Percentiles rank a stretch among this genome's conserved stretches.
Conservation (phyloP, 1,140 invertebrate species). For the Mesaphorura yosii region DNA sequence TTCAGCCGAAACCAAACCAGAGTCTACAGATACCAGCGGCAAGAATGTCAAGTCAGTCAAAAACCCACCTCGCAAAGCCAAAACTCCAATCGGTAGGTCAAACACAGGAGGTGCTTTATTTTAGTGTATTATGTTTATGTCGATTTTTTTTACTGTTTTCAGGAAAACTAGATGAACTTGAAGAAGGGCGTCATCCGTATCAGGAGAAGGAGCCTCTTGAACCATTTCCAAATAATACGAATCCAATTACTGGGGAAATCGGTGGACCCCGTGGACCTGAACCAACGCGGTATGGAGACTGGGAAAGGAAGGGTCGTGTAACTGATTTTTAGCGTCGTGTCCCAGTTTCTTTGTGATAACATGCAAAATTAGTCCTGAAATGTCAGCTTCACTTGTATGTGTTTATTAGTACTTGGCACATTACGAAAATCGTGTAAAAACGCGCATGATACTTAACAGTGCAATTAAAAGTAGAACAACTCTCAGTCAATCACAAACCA, state of each 20-base stretch:
- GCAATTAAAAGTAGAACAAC: too few species aligned
- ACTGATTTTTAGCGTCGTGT: slow-evolving; percentile 84
- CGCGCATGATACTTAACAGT: too few species aligned
- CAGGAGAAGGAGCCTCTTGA: slow-evolving; percentile 74
- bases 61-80: not conserved
- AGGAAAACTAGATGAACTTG: slow-evolving; percentile 54
- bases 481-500: too few species aligned
- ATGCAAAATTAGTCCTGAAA: not conserved
- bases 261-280: slow-evolving; percentile 92
- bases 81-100: not conserved
- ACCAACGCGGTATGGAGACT: slow-evolving; percentile 97
- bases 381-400: too few species aligned
- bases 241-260: slow-evolving; percentile 86
- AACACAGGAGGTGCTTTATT: not conserved
- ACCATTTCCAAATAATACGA: slow-evolving; percentile 73
- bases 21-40: too few species aligned
- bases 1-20: too few species aligned
- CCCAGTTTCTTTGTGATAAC: too few species aligned
- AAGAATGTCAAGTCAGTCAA: too few species aligned
- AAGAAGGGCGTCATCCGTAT: slow-evolving; percentile 56
- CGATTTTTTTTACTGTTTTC: not conserved
- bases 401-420: too few species aligned
- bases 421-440: too few species aligned
- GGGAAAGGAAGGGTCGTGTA: slow-evolving; percentile 96
- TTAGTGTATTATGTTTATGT: not conserved